These are phyloP conservation scores for Melanotus villosus DNA, from an alignment of 2,888 invertebrate species.

Conservation along the genomic window DNA sequence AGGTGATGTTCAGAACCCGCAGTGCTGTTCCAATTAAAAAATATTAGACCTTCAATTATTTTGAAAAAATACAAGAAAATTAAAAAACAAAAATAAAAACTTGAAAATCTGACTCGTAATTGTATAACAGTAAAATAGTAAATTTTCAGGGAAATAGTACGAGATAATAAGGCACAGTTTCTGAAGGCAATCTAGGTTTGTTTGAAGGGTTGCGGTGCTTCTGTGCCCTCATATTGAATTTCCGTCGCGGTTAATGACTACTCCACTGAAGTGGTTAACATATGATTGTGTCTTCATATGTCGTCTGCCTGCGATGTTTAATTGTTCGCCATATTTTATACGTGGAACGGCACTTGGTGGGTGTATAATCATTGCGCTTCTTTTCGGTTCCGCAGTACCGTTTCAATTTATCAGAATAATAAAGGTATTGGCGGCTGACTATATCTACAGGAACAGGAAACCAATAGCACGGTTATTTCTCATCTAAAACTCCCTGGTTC, in stretches of 20 bases:
- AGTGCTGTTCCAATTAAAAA: too few species aligned
- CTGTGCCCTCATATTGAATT: constrained; percentile 53
- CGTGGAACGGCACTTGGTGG: too few species aligned
- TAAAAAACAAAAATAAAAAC: too few species aligned
- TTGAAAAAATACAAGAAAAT: too few species aligned
- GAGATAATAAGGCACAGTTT: constrained; percentile 6
- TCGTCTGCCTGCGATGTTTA: constrained; percentile 40
- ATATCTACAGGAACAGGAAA: constrained; percentile 17
- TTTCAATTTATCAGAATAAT: constrained; percentile 15
- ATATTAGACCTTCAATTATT: too few species aligned
- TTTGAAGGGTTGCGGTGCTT: constrained; percentile 55
- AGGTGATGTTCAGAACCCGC: too few species aligned
- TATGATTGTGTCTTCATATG: constrained; percentile 50
- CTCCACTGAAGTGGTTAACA: constrained; percentile 51
- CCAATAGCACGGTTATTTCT: constrained; percentile 35
- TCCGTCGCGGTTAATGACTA: constrained; percentile 53
- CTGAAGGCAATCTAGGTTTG: constrained; percentile 46
- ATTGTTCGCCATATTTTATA: constrained; percentile 1
- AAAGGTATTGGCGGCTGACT: constrained; percentile 27
- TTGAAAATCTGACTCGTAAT: too few species aligned
- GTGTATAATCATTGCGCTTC: too few species aligned
- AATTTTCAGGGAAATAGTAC: too few species aligned
- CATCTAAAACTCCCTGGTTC: constrained; percentile 42
- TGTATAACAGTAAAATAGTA: too few species aligned
- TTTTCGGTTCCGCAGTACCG: too few species aligned